Percentiles rank a stretch among this genome's conserved stretches.
phyloP scores from a whole-genome alignment of 2,113 vertebrate genomes.

The Felis catus region F.catus_Fca126_mat1.0 CM031416.1:129600501-129601000 shows the following conservation, averaged over 20 bases:
- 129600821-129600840: background rate
- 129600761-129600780: background rate
- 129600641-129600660: background rate
- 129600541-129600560: background rate
- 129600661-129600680: background rate
- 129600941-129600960: background rate
- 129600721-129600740: background rate
- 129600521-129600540: background rate
- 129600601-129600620: background rate
- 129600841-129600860: background rate
- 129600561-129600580: background rate
- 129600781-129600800: background rate
- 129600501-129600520: background rate
- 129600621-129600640: background rate
- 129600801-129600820: background rate
- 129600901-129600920: background rate
- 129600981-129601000: background rate
- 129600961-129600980: background rate
- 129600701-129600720: background rate
- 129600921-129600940: background rate
- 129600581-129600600: background rate
- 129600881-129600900: background rate
- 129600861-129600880: background rate
- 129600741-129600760: background rate
- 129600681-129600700: background rate